phyloP scores from a whole-genome alignment of 2,888 invertebrate genomes.

The Iselma pallidipennis region DNA sequence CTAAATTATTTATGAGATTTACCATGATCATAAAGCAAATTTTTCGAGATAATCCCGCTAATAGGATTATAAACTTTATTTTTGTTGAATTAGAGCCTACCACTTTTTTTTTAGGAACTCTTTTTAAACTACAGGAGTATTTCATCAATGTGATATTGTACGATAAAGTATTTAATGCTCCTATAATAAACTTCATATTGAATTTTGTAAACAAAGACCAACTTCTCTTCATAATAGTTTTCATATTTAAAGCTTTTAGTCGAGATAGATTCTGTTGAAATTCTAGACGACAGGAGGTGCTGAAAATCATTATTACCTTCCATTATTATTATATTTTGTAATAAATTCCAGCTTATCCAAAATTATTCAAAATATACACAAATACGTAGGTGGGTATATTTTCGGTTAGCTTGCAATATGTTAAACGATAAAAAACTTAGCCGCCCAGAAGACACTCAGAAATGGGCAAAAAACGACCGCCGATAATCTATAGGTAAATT shows the following conservation, averaged over 20 bases:
- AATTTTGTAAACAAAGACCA: background rate
- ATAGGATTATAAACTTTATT: background rate
- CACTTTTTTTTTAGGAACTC: background rate
- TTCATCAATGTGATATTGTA: background rate
- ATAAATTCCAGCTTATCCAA: no score
- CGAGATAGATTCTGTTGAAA: no score
- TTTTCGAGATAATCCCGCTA: background rate
- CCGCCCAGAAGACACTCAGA: conserved; percentile 7
- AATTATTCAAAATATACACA: no score
- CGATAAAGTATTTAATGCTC: background rate
- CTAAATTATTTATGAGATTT: no score
- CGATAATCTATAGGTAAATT: background rate
- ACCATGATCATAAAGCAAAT: no score
- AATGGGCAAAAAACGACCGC: background rate
- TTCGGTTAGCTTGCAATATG: no score
- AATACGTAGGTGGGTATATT: no score
- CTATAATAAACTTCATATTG: background rate
- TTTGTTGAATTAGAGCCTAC: background rate
- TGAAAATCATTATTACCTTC: no score
- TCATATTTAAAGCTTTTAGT: background rate
- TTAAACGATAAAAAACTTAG: no score
- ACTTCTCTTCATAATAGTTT: background rate
- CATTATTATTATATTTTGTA: no score
- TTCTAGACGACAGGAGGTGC: no score
- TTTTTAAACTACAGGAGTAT: background rate